phyloP scores from a whole-genome alignment of 1,140 invertebrate species.

The Brachionus rubens region DNA sequence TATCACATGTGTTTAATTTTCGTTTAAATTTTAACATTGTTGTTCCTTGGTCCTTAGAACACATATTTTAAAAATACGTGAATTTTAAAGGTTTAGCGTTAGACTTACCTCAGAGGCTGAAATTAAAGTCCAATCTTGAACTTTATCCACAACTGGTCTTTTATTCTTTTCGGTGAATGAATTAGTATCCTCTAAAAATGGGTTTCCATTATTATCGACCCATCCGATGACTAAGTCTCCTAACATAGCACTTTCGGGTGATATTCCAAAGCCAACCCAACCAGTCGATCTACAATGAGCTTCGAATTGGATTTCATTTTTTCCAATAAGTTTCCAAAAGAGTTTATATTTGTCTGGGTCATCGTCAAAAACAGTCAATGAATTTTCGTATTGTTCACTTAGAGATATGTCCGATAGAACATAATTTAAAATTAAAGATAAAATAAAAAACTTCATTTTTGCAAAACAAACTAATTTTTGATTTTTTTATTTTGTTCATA shows the following conservation, averaged over 20 bases:
- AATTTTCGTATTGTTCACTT: neutral
- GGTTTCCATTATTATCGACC: constrained; percentile 8
- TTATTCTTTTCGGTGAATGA: neutral
- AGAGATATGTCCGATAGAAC: neutral
- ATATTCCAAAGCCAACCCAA: constrained; percentile 77
- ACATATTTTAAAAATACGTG: too few relatives aligned
- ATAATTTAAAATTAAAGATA: neutral
- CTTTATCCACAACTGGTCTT: neutral
- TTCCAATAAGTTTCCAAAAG: constrained; percentile 8
- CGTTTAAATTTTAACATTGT: constrained; percentile 18
- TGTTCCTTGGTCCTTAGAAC: neutral
- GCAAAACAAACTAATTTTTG: neutral
- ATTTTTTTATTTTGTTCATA: neutral
- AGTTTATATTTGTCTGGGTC: neutral
- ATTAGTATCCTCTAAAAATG: constrained; percentile 15
- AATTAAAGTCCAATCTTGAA: neutral
- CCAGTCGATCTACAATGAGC: constrained; percentile 65
- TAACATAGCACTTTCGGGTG: constrained; percentile 72
- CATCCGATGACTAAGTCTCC: constrained; percentile 52
- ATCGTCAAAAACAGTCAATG: neutral
- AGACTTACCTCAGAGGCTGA: neutral
- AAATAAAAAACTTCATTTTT: neutral
- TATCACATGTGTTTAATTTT: constrained; percentile 21
- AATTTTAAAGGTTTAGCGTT: neutral
- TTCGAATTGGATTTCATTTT: constrained; percentile 25